Percentiles rank a stretch among this genome's conserved stretches.
Evolutionary conservation across 1,140 invertebrate species (phyloP).

Genomic region (Euglossa dilemma): DNA sequence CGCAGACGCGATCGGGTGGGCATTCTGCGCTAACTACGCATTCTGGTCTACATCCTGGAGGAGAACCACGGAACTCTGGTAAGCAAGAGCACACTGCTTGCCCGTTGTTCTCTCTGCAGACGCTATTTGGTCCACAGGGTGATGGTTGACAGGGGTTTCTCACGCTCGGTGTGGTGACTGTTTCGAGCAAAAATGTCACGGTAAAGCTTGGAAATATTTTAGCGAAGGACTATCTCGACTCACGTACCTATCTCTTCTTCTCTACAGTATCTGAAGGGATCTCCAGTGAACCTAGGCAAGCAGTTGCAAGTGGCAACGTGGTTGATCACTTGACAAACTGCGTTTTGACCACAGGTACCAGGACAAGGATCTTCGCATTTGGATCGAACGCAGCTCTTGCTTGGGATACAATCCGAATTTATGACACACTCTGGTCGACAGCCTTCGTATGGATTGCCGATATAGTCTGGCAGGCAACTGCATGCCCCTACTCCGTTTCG

Average conservation of each 20-base stretch:
- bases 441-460: slow-evolving; percentile 84
- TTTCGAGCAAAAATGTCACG: not conserved
- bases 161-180: slow-evolving; percentile 65
- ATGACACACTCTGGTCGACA: slow-evolving; percentile 81
- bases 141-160: slow-evolving; percentile 87
- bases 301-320: slow-evolving; percentile 87
- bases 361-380: slow-evolving; percentile 82
- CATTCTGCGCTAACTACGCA: slow-evolving; percentile 90
- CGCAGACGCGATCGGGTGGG: slow-evolving; percentile 88
- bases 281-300: slow-evolving; percentile 86
- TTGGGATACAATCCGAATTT: slow-evolving; percentile 82
- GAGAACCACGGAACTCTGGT: slow-evolving; percentile 86
- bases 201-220: not conserved
- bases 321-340: slow-evolving; percentile 86
- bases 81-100: slow-evolving; percentile 87
- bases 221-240: not conserved
- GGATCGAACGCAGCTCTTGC: slow-evolving; percentile 78
- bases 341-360: slow-evolving; percentile 85
- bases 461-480: slow-evolving; percentile 81
- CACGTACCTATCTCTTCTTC: slow-evolving; percentile 49
- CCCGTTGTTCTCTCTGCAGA: slow-evolving; percentile 88
- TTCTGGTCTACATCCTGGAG: slow-evolving; percentile 90
- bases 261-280: slow-evolving; percentile 84
- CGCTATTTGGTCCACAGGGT: slow-evolving; percentile 91
- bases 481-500: slow-evolving; percentile 79